phyloP scores from a whole-genome alignment of 1,140 invertebrate genomes.

The Drosophila guanche region DNA sequence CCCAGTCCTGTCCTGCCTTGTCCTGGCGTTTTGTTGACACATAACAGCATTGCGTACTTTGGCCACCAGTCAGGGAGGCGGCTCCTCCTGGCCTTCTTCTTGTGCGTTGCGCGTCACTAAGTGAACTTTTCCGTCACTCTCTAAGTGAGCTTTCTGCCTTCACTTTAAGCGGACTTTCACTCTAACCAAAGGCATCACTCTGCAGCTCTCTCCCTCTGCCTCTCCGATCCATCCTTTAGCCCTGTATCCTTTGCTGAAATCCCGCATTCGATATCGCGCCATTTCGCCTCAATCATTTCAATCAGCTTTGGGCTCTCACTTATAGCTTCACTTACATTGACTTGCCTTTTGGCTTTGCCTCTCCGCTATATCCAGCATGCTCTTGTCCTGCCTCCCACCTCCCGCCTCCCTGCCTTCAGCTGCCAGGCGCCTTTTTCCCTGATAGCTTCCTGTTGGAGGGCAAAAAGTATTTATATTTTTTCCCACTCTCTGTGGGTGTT shows the following conservation, averaged over 20 bases:
- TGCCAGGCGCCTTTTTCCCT: not conserved
- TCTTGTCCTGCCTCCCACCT: slow-evolving; percentile 10
- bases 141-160: no score
- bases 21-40: slow-evolving; percentile 55
- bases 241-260: not conserved
- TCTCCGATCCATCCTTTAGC: not conserved
- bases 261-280: slow-evolving; percentile 65
- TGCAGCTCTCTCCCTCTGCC: not conserved
- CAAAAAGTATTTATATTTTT: slow-evolving; percentile 61
- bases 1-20: no score
- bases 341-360: slow-evolving; percentile 69
- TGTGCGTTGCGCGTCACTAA: not conserved
- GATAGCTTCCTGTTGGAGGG: slow-evolving; percentile 27
- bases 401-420: not conserved
- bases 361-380: no score
- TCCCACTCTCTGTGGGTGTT: slow-evolving; percentile 15
- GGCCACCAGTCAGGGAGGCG: slow-evolving; percentile 30
- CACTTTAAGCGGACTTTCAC: no score
- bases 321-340: slow-evolving; percentile 76
- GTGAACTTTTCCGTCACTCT: no score
- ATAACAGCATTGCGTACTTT: slow-evolving; percentile 57
- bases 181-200: not conserved
- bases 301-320: slow-evolving; percentile 76
- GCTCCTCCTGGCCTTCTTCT: not conserved
- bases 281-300: slow-evolving; percentile 80